A percentile compares a stretch with the other conserved stretches of the same genome.
Evolutionary conservation across 2,888 invertebrate species (phyloP).

Genomic region (Lissocephala sabroskyi): DNA sequence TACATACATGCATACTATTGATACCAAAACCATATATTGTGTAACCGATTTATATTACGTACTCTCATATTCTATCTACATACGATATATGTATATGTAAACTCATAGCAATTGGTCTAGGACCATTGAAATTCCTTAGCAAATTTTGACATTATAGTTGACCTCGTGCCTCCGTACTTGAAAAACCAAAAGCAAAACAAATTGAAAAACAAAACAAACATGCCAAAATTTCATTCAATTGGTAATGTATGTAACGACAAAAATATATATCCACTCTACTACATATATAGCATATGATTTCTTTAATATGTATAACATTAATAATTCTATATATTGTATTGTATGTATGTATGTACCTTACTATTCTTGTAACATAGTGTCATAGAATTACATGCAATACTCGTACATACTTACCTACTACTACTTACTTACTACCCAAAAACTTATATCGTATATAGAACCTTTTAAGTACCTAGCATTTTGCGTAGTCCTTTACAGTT

Average conservation of each 20-base stretch:
- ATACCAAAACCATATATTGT: constrained; percentile 53
- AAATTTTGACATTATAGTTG: constrained; percentile 54
- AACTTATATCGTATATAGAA: constrained; percentile 33
- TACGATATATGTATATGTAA: constrained; percentile 28
- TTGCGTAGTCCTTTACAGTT: constrained; percentile 48
- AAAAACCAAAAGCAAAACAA: too few species aligned
- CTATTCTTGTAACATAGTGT: too few species aligned
- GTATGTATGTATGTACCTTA: too few species aligned
- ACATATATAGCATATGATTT: constrained; percentile 9
- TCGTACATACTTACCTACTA: constrained; percentile 24
- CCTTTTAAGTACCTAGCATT: constrained; percentile 46
- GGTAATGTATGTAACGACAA: constrained; percentile 44
- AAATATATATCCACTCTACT: constrained; percentile 15
- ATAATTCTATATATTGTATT: constrained; percentile 47
- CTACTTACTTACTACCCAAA: constrained; percentile 24
- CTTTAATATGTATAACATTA: constrained; percentile 9
- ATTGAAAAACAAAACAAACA: constrained; percentile 14
- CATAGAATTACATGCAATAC: constrained; percentile 1
- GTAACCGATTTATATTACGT: constrained; percentile 45
- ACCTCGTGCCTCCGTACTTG: constrained; percentile 34
- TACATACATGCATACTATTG: constrained; percentile 55
- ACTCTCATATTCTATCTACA: neutral
- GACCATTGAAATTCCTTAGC: constrained; percentile 47
- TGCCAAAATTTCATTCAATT: constrained; percentile 32
- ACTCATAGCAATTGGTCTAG: constrained; percentile 53